Evolutionary conservation across 2,113 vertebrate species (phyloP), one percentile per base, ranked within the genome.

Genomic region (Spea multiplicata): DNA sequence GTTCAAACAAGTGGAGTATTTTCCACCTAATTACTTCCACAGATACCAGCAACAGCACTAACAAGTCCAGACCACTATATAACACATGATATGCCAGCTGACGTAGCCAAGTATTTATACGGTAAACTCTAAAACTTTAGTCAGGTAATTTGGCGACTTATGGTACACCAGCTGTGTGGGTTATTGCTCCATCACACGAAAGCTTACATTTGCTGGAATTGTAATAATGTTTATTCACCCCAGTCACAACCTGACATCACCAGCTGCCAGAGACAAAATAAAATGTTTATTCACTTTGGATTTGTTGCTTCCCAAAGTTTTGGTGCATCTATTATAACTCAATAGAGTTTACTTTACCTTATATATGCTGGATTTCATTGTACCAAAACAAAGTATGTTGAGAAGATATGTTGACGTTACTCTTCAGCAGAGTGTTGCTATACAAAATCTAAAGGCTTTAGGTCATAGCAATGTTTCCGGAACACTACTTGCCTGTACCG

Each of bases 141-240:
- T 70, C 75, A 77, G 75, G 66, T 77, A 77, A 77, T 70, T 77
- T 77, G 75, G 75, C 66, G 44, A 47, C 44, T 4, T 59, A 13
- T 3, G 12, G 44, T 8, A 62, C 47, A 55, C 13, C 75, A 77
- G 66, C 75, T 77, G 75, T 77, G 55, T 62, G 75, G 75, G 62
- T 77, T 77, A 70, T 8, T 4, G 44, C 66, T 61, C 67, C 67
- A 62, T 70, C 75, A 70, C 66, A 71, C 45, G 46, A 77, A 30
- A 62, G 55, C 16, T 76, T 66, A 46, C 70, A 52, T 71, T 70
- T 62, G 52, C 62, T 50, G 67, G 75, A 70, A 62, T 55, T 62
- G 66, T 61, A 70, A 44, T 62, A 71, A 77, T 68, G 52, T 77
- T 77, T 77, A 70, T 55, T 50, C 68, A 77, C 75, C 75, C n/a